Conservation (phyloP, 2,888 invertebrate species). For the Clunio marinus region DNA sequence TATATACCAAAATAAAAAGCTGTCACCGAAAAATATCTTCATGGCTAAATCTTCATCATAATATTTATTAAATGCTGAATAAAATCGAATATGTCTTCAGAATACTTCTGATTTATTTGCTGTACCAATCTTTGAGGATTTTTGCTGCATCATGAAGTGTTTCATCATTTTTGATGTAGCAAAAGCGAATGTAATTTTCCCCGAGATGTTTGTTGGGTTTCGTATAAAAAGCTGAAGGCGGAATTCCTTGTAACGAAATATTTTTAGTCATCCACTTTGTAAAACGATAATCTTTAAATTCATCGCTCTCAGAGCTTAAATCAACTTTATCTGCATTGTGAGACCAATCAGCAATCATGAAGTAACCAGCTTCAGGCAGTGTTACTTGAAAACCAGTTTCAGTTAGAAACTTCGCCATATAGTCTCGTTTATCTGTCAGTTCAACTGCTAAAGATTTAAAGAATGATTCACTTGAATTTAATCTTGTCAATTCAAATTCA, state of each 20-base stretch:
- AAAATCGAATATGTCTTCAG: too few species aligned
- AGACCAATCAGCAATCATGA: slow-evolving; percentile 92
- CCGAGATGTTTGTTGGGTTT: slow-evolving; percentile 71
- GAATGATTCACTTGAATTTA: slow-evolving; percentile 74
- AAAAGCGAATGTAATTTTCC: slow-evolving; percentile 84
- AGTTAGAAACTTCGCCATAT: slow-evolving; percentile 65
- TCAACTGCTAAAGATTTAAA: slow-evolving; percentile 71
- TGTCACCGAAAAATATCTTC: too few species aligned
- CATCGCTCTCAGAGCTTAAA: slow-evolving; percentile 64
- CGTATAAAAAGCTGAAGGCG: slow-evolving; percentile 90
- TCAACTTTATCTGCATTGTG: slow-evolving; percentile 68
- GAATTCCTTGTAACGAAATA: slow-evolving; percentile 88
- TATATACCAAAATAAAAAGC: too few species aligned
- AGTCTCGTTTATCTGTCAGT: slow-evolving; percentile 73
- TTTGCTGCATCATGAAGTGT: slow-evolving; percentile 63
- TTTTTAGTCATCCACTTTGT: slow-evolving; percentile 92
- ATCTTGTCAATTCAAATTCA: slow-evolving; percentile 72
- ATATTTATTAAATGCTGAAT: too few species aligned
- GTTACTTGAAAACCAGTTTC: slow-evolving; percentile 86
- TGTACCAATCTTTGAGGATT: slow-evolving; percentile 59
- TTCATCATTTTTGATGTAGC: slow-evolving; percentile 88
- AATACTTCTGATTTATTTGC: neutral
- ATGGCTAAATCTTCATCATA: too few species aligned
- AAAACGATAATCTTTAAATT: slow-evolving; percentile 82
- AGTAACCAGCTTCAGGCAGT: slow-evolving; percentile 95